Evolutionary conservation across 2,888 invertebrate species (phyloP), one percentile per base, ranked within the genome.

Genomic region (Drosophila meridiana): DNA sequence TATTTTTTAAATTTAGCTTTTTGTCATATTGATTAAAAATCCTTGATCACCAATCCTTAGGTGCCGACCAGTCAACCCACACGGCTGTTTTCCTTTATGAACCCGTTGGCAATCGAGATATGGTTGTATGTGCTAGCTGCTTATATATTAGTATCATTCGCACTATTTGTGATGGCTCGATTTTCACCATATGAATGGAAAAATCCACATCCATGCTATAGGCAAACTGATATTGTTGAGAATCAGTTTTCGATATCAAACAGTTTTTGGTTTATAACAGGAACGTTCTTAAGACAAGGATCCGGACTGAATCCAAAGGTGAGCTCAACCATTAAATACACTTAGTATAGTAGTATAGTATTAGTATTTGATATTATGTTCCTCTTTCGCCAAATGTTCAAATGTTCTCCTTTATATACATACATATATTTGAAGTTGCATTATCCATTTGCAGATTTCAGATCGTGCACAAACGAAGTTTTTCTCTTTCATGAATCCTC

Each of bases 121-220:
- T 99, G 99, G 99, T 94, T 99, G 78, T 97, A 98, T 94, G 97
- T 98, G 71, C 94, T 98, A 78, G 97, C 98, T 30, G 98, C 99
- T 20, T 99, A 99, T 93, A 95, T 99, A 81, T 95, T 99, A 81
- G 99, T 99, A 76, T 97, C 97, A 32, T 97, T 98, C 93, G 98
- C 98, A 0, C 94, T 99, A 84, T 99, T 99, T 93, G 97, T 99
- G 63, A 97, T 99, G 95, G 99, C 99, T 8, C 94, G 99, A 78
- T 99, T 99, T 94, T 98, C 98, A 38, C 99, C 99, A 1, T 98
- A 98, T 93, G 99, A 99, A 93, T 98, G 98, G 98, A 96, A 97
- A 88, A 96, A 96, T 92, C 95, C 95, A 7, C 96, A 97, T 90
- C 96, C 97, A 1, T 97, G 97, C 90, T 95, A 96, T 26, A 96